These are phyloP conservation scores for Coelinius sp. DNA, from an alignment of 2,888 invertebrate species.

Conservation along the genomic window DNA sequence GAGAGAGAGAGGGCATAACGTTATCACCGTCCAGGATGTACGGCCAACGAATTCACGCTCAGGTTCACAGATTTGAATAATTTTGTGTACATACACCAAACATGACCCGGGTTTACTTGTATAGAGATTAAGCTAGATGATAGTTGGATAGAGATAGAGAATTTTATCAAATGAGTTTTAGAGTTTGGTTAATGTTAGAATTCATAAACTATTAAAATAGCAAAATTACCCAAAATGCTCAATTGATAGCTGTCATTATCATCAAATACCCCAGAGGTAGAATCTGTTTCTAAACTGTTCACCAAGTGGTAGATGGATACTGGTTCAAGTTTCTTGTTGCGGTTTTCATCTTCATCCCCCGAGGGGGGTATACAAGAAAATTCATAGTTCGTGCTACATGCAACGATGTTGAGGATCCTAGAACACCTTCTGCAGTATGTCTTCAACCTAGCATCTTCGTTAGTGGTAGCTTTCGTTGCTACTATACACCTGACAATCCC, in stretches of 20 bases:
- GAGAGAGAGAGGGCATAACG: too few species aligned
- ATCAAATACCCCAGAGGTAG: not conserved
- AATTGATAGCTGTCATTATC: not conserved
- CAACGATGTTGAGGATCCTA: not conserved
- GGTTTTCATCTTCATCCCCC: not conserved
- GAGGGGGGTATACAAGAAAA: constrained; percentile 5
- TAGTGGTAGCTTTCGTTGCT: constrained; percentile 12
- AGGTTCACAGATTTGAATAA: constrained; percentile 40
- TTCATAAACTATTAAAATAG: not conserved
- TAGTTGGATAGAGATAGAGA: constrained; percentile 37
- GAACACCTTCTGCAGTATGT: constrained; percentile 18
- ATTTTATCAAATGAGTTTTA: not conserved
- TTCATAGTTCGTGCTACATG: constrained; percentile 7
- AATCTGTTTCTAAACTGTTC: constrained; percentile 14
- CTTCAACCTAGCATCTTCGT: constrained; percentile 13
- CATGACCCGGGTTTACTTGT: constrained; percentile 39
- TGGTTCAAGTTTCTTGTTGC: constrained; percentile 10
- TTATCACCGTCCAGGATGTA: constrained; percentile 28
- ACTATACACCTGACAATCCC: not conserved
- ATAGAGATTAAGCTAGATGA: constrained; percentile 54
- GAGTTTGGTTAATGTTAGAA: not conserved
- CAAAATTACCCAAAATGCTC: not conserved
- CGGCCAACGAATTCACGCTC: constrained; percentile 14
- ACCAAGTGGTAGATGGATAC: not conserved
- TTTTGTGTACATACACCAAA: constrained; percentile 49